Base-by-base conservation (phyloP, 2,888 invertebrate species). In the Tetragonula carbonaria region DNA sequence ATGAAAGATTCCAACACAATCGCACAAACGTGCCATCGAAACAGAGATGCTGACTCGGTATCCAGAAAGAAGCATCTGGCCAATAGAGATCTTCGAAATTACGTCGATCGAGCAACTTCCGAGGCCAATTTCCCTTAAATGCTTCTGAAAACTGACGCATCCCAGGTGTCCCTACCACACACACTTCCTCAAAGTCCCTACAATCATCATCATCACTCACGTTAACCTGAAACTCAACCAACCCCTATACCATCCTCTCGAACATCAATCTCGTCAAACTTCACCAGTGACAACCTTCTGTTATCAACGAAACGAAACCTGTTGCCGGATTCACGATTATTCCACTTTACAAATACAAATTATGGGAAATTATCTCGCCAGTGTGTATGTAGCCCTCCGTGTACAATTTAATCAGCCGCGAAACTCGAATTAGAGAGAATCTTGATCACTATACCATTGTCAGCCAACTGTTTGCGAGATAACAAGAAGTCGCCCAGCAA, bases 1-100 rank as follows among this genome's bases (percentile, higher is more conserved):
- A n/a, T 0, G 4, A n/a, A 59, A 59, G 57, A 14, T 59, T 57
- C 14, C 13, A 33, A n/a, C 4, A 13, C 13, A 8, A 8, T 45
- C 38, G 2, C 21, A n/a, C 2, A 21, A 13, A 57, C 8, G n/a
- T n/a, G 13, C 13, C 57, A 14, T 45, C 1, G 14, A n/a, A 14
- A 5, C 57, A n/a, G n/a, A 57, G 57, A 14, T 45, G 8, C 14
- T 21, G 13, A 13, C 18, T 53, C 4, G 51, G 23, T 70, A 28
- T 18, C 33, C 0, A 23, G 45, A 14, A 8, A 28, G 21, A 50
- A 62, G 50, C 73, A 73, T 51, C 74, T 74, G 74, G 74, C n/a
- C 23, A 53, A 74, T 45, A 28, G 73, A 50, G 51, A n/a, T 16
- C 28, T 28, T 1, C 1, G 2, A 38, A 74, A 74, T 65, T 63